phyloP scores from a whole-genome alignment of 2,888 invertebrate genomes.

The Clepsis dumicolana region DNA sequence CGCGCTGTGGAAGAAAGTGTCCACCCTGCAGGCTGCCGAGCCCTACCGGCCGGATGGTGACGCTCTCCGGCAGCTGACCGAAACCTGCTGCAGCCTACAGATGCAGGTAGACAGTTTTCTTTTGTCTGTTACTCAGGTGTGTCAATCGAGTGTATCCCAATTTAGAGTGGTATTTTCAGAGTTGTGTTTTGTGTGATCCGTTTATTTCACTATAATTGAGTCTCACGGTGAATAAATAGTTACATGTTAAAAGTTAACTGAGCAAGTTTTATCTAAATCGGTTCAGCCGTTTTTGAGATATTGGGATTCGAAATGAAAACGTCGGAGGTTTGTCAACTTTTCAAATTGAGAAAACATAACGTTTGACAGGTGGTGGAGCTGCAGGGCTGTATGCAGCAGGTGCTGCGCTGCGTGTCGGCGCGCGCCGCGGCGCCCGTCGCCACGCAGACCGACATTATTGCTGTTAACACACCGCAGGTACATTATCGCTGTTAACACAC shows the following conservation, averaged over 20 bases:
- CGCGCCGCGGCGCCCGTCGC: conserved; percentile 78
- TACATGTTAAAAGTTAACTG: too few species aligned
- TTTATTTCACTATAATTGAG: too few species aligned
- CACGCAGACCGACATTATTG: conserved; percentile 93
- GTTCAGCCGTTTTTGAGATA: too few species aligned
- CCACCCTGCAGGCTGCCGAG: conserved; percentile 86
- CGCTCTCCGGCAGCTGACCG: conserved; percentile 90
- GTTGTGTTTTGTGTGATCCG: too few species aligned
- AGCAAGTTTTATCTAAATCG: too few species aligned
- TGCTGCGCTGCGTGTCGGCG: conserved; percentile 89
- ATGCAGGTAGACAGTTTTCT: conserved; percentile 85
- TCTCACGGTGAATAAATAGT: too few species aligned
- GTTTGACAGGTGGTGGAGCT: conserved; percentile 89
- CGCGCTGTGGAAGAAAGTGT: conserved; percentile 95
- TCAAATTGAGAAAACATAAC: too few species aligned
- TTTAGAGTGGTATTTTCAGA: too few species aligned
- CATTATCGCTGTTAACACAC: too few species aligned
- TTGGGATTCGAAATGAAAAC: too few species aligned
- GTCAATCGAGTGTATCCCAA: too few species aligned
- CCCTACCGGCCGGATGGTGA: conserved; percentile 69
- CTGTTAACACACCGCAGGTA: conserved; percentile 91
- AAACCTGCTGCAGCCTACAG: conserved; percentile 91
- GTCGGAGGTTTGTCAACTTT: too few species aligned
- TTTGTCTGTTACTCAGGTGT: conserved; percentile 9
- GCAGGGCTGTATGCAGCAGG: conserved; percentile 92